These are phyloP conservation scores for Enteromius anoplus DNA, from an alignment of 2,797 vertebrate genomes.

Conservation along the genomic window DNA sequence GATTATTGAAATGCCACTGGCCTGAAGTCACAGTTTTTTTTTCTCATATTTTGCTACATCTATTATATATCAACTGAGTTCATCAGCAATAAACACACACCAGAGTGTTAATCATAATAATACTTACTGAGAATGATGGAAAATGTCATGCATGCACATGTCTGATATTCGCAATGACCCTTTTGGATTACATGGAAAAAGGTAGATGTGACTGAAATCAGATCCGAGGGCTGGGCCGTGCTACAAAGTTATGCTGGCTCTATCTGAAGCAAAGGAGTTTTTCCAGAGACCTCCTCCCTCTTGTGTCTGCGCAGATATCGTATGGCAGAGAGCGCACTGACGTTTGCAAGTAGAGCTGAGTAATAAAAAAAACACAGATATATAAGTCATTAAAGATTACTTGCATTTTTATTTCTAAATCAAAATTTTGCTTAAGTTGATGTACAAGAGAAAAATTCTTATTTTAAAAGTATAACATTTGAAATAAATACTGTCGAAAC, in stretches of 20 bases:
- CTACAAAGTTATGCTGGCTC: slow-evolving; percentile 43
- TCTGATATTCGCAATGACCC: slow-evolving; percentile 23
- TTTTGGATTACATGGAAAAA: slow-evolving; percentile 50
- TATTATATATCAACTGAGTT: not conserved
- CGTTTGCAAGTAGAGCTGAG: slow-evolving; percentile 90
- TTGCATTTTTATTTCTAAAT: not conserved
- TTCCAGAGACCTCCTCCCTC: slow-evolving; percentile 64
- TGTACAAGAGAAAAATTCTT: not conserved
- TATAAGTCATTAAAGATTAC: not conserved
- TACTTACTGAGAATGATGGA: slow-evolving; percentile 21
- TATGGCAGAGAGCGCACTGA: slow-evolving; percentile 93
- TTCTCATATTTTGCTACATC: not conserved
- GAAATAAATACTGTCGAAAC: not conserved
- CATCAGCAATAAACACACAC: not conserved
- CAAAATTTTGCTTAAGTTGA: not conserved
- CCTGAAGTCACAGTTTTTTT: slow-evolving; percentile 16
- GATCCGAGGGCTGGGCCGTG: slow-evolving; percentile 34
- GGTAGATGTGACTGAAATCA: slow-evolving; percentile 45
- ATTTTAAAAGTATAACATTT: not conserved
- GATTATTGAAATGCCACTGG: slow-evolving; percentile 8
- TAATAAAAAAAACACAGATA: slow-evolving; percentile 54
- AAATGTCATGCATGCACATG: slow-evolving; percentile 32
- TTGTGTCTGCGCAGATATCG: slow-evolving; percentile 86
- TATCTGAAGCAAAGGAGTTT: slow-evolving; percentile 53
- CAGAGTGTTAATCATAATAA: not conserved